Percentiles rank a stretch among this genome's conserved stretches.
These are phyloP conservation scores for Lucinisca nassula DNA, from an alignment of 2,888 invertebrate genomes.

Conservation along the genomic window DNA sequence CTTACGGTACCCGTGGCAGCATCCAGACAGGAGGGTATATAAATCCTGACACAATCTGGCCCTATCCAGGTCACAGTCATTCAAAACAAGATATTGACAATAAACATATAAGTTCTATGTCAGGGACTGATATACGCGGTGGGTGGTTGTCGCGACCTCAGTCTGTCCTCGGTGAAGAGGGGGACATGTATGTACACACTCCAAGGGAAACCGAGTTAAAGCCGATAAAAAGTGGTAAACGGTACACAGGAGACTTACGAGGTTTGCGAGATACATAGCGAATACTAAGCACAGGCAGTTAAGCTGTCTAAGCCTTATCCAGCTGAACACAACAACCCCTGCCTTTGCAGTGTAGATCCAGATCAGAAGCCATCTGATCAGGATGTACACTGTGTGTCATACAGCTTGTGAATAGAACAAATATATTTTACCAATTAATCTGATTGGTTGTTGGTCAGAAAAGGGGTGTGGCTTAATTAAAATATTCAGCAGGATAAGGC, in stretches of 20 bases:
- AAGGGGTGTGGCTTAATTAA: background rate
- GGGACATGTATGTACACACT: slow-evolving; percentile 66
- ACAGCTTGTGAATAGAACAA: too few species aligned
- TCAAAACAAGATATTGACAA: slow-evolving; percentile 67
- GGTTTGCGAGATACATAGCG: background rate
- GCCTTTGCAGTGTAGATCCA: too few species aligned
- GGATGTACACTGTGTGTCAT: too few species aligned
- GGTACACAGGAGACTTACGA: background rate
- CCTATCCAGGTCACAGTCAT: slow-evolving; percentile 58
- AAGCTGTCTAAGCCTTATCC: too few species aligned
- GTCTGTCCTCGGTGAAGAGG: slow-evolving; percentile 72
- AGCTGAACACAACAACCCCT: too few species aligned
- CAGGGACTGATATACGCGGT: slow-evolving; percentile 68
- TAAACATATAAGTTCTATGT: slow-evolving; percentile 57
- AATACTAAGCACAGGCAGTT: too few species aligned
- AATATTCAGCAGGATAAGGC: too few species aligned
- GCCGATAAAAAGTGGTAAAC: slow-evolving; percentile 71
- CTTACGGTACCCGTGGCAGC: slow-evolving; percentile 53
- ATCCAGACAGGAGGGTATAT: slow-evolving; percentile 60
- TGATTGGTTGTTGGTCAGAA: too few species aligned
- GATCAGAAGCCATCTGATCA: too few species aligned
- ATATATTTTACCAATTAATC: too few species aligned
- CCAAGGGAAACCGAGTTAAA: slow-evolving; percentile 74
- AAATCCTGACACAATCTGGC: slow-evolving; percentile 72
- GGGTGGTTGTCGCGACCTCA: slow-evolving; percentile 76